These are phyloP conservation scores for Drosophila hamatofila DNA, from an alignment of 2,888 invertebrate species.

Conservation along the genomic window DNA sequence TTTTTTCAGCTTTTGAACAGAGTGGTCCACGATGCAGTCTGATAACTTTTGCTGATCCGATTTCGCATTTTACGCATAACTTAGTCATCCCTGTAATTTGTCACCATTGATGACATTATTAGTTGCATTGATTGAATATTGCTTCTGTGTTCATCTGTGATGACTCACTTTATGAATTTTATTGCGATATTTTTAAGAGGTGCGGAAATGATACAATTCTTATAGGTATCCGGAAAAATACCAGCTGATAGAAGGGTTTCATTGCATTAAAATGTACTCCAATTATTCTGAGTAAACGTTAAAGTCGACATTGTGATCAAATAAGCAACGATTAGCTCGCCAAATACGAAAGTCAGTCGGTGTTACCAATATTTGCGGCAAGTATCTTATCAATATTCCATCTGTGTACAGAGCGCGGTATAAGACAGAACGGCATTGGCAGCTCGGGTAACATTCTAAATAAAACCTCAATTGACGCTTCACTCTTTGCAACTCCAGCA, in stretches of 20 bases:
- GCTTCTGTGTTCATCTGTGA: neutral
- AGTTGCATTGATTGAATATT: slow-evolving; percentile 18
- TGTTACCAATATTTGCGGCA: slow-evolving; percentile 30
- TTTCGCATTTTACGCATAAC: slow-evolving; percentile 56
- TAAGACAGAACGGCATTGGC: slow-evolving; percentile 53
- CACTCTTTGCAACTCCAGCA: slow-evolving; percentile 38
- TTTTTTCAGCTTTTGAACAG: slow-evolving; percentile 34
- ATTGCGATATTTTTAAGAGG: neutral
- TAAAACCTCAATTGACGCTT: slow-evolving; percentile 75
- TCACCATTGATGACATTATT: slow-evolving; percentile 65
- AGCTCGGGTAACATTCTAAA: slow-evolving; percentile 75
- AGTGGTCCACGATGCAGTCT: slow-evolving; percentile 15
- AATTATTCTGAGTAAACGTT: slow-evolving; percentile 57
- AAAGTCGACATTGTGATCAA: slow-evolving; percentile 3
- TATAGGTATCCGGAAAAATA: neutral
- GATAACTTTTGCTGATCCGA: slow-evolving; percentile 39
- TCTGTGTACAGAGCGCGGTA: slow-evolving; percentile 67
- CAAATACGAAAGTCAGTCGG: slow-evolving; percentile 29
- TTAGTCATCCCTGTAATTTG: slow-evolving; percentile 49
- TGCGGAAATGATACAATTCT: neutral
- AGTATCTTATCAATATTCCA: slow-evolving; percentile 83
- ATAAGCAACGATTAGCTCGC: slow-evolving; percentile 59
- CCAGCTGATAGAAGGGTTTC: neutral
- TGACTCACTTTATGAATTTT: slow-evolving; percentile 8
- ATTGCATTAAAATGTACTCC: neutral